Base-by-base conservation (phyloP, 2,113 vertebrate species). In the Kobus ellipsiprymnus region DNA sequence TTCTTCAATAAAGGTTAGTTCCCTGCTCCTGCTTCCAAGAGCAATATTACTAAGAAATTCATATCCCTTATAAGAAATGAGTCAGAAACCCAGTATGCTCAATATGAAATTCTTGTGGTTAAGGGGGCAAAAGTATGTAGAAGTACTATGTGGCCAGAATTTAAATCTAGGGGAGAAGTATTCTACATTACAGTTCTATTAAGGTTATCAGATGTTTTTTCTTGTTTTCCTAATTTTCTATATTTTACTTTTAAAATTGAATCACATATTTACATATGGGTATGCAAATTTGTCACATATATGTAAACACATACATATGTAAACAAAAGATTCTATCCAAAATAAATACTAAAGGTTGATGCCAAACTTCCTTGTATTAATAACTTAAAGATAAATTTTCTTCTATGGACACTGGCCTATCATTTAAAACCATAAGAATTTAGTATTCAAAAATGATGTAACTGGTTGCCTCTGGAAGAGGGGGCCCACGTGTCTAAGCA, bases 41-140 rank as follows among this genome's bases (percentile, higher is more conserved):
- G 40, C 52, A 95, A 64, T 30, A 97, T 80, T 84, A 94, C 57
- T 78, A 36, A 97, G 82, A 84, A 78, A 84, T 82, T 59, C 46
- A 85, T 74, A 89, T 90, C 80, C 95, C 44, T 91, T 77, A 23
- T 29, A 90, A 95, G 87, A 93, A 95, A 67, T 62, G n/a, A 89
- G 91, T 95, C 77, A 91, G 36, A 92, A 85, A 95, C 74, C 30
- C 33, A 78, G 46, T 29, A 83, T 82, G 84, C 7, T 67, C 48
- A 54, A 86, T 77, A 55, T 95, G 92, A 95, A 92, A 92, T 94
- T 92, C 59, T 86, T 96, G 80, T 54, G 60, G 36, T 60, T 96
- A 93, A 54, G 25, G 46, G 25, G 30, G 30, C 5, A 29, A 90
- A 95, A 86, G 36, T 62, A 81, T 52, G 29, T 36, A 87, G 71